Evolutionary conservation across 2,797 vertebrate genomes (phyloP).

Genomic region (Thaleichthys pacificus): DNA sequence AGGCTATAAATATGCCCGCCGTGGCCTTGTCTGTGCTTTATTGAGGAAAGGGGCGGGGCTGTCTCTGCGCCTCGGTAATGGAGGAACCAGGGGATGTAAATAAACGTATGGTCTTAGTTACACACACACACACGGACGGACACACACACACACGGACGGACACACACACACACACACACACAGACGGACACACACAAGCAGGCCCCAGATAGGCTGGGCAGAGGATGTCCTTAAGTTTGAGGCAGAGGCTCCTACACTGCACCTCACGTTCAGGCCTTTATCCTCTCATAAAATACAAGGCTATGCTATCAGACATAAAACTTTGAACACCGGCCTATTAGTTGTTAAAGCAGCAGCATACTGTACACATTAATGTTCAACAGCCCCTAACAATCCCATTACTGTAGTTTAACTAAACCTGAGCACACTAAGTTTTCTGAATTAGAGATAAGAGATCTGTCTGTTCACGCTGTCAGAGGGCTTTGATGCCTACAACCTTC

Average conservation of each 20-base stretch:
- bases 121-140: no score
- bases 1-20: slow-evolving; percentile 70
- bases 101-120: slow-evolving; percentile 53
- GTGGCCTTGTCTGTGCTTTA: slow-evolving; percentile 72
- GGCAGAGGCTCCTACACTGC: background rate
- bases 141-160: no score
- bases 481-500: background rate
- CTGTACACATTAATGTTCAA: background rate
- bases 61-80: slow-evolving; percentile 45
- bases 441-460: background rate
- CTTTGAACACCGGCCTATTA: background rate
- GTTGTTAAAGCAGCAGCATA: background rate
- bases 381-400: background rate
- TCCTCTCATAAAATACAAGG: background rate
- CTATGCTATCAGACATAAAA: background rate
- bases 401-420: background rate
- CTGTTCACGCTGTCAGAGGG: background rate
- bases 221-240: background rate
- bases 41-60: slow-evolving; percentile 39
- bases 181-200: background rate
- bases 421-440: background rate
- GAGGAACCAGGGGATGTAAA: slow-evolving; percentile 60
- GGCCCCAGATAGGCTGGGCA: background rate
- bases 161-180: no score
- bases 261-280: background rate